These are phyloP conservation scores for Aproaerema taeniolella DNA, from an alignment of 2,888 invertebrate species.

Conservation along the genomic window DNA sequence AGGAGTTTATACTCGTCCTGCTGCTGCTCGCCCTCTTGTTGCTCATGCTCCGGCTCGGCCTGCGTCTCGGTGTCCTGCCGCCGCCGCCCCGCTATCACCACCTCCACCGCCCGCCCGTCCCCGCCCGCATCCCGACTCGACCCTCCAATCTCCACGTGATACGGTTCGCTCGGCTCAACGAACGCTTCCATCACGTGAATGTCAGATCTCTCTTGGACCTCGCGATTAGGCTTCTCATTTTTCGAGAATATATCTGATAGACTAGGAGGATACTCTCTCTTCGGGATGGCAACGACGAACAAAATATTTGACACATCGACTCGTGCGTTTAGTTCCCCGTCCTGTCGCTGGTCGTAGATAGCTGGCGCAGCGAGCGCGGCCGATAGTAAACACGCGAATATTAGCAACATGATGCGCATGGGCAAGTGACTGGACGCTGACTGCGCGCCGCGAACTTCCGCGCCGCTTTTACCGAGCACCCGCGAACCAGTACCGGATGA, in stretches of 20 bases:
- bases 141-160: constrained; percentile 80
- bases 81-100: constrained; percentile 55
- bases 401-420: constrained; percentile 60
- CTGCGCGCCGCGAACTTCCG: constrained; percentile 50
- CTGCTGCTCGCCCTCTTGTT: too few relatives aligned
- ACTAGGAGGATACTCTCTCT: constrained; percentile 34
- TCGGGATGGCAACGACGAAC: constrained; percentile 80
- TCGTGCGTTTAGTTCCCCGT: constrained; percentile 84
- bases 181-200: constrained; percentile 70
- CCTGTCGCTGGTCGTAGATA: constrained; percentile 84
- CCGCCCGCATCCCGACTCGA: constrained; percentile 36
- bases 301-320: constrained; percentile 86
- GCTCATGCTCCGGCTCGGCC: too few relatives aligned
- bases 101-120: constrained; percentile 48
- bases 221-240: constrained; percentile 25
- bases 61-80: constrained; percentile 38
- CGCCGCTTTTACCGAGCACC: constrained; percentile 64
- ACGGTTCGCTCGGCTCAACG: constrained; percentile 82
- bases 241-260: constrained; percentile 33
- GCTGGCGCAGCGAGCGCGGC: constrained; percentile 48
- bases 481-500: constrained; percentile 64
- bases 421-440: constrained; percentile 37
- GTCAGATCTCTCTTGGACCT: constrained; percentile 57
- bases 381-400: constrained; percentile 41
- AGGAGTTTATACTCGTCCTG: constrained; percentile 73